A percentile compares a stretch with the other conserved stretches of the same genome.
Conservation (phyloP, 2,888 invertebrate species). For the Lepidonotus clava region DNA sequence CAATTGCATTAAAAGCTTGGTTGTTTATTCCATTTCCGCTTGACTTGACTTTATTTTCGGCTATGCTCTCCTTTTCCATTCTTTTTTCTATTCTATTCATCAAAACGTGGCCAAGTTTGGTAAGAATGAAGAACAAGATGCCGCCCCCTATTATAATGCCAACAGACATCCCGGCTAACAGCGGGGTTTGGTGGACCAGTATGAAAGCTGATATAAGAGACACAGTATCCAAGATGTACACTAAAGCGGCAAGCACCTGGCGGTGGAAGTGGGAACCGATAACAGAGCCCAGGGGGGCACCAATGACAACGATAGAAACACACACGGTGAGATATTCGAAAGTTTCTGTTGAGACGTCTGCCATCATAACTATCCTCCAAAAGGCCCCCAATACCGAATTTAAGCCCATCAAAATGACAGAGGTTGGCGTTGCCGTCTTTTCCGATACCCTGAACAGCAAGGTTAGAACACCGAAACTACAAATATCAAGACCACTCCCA, state of each 20-base stretch:
- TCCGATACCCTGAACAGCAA: slow-evolving; percentile 64
- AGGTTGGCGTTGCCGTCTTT: slow-evolving; percentile 76
- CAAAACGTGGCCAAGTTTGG: slow-evolving; percentile 47
- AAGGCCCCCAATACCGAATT: slow-evolving; percentile 67
- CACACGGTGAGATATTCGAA: slow-evolving; percentile 68
- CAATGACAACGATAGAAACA: slow-evolving; percentile 65
- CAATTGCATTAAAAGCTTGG: too few relatives aligned
- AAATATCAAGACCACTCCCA: slow-evolving; percentile 75
- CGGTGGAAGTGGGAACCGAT: slow-evolving; percentile 69
- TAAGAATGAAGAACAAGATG: slow-evolving; percentile 50
- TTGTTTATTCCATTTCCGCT: too few relatives aligned
- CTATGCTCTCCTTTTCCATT: neutral
- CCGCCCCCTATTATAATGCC: slow-evolving; percentile 55
- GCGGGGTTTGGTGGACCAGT: slow-evolving; percentile 56
- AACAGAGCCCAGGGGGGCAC: slow-evolving; percentile 68
- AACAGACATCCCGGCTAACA: slow-evolving; percentile 43
- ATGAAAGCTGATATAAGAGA: slow-evolving; percentile 60
- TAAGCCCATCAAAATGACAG: slow-evolving; percentile 73
- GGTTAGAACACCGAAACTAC: slow-evolving; percentile 68
- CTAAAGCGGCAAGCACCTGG: slow-evolving; percentile 66
- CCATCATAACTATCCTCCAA: slow-evolving; percentile 70
- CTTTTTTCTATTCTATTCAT: neutral
- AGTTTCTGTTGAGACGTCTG: slow-evolving; percentile 57
- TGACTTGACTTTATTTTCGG: neutral
- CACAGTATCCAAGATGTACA: slow-evolving; percentile 66